Conservation (phyloP, 2,797 vertebrate species). For the Sebastes baramenuke region DNA sequence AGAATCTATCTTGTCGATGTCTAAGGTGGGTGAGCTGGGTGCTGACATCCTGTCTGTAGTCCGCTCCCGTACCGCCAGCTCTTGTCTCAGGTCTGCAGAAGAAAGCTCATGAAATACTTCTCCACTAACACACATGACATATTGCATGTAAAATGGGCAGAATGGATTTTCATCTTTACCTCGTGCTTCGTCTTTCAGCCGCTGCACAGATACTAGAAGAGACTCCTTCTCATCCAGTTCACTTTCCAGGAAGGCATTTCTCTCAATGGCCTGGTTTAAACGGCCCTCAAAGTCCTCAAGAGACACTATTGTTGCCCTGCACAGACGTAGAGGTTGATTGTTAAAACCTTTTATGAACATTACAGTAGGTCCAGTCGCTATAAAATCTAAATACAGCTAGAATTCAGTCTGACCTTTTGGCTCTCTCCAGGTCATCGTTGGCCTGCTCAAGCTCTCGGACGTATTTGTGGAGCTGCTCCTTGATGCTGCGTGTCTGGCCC, state of each 20-base stretch:
- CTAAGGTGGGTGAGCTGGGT: conserved; percentile 94
- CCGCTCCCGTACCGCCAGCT: conserved; percentile 93
- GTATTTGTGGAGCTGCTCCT: conserved; percentile 97
- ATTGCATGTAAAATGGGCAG: neutral
- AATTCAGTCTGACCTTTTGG: conserved; percentile 87
- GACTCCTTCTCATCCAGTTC: conserved; percentile 99
- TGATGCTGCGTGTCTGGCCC: conserved; percentile 93
- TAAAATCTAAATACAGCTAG: neutral
- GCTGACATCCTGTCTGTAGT: conserved; percentile 94
- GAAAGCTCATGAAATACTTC: neutral
- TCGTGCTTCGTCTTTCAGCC: conserved; percentile 97
- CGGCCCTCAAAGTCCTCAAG: conserved; percentile 98
- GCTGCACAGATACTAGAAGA: conserved; percentile 94
- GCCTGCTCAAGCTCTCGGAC: conserved; percentile 97
- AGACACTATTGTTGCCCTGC: conserved; percentile 96
- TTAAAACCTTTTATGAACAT: neutral
- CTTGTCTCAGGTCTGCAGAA: conserved; percentile 91
- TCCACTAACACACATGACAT: neutral
- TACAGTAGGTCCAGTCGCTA: neutral
- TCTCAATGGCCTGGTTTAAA: conserved; percentile 97
- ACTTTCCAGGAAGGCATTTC: conserved; percentile 98
- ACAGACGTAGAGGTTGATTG: conserved; percentile 22
- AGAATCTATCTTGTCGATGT: conserved; percentile 93
- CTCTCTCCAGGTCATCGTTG: conserved; percentile 97
- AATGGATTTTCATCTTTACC: conserved; percentile 72